A percentile compares a stretch with the other conserved stretches of the same genome.
These are phyloP conservation scores for Yasuhikotakia modesta DNA, from an alignment of 2,797 vertebrate genomes.

Conservation along the genomic window DNA sequence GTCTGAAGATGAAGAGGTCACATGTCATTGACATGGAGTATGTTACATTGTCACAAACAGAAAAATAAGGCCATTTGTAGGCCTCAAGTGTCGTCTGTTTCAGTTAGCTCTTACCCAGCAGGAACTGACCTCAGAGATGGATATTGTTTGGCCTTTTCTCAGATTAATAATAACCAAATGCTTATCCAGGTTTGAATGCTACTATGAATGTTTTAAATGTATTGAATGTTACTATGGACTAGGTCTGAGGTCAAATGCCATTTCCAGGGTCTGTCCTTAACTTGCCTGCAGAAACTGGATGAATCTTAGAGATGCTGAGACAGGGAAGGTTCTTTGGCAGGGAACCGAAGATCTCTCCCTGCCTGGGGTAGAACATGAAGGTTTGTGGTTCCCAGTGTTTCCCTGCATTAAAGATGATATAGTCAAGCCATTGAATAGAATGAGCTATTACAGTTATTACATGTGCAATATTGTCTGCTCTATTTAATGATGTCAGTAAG, in stretches of 20 bases:
- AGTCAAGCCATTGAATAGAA: neutral
- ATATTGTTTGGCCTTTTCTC: neutral
- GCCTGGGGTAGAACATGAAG: slow-evolving; percentile 97
- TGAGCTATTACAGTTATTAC: neutral
- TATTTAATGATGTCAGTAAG: slow-evolving; percentile 12
- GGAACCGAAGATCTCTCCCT: slow-evolving; percentile 97
- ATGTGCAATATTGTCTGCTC: neutral
- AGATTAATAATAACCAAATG: neutral
- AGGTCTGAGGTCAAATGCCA: neutral
- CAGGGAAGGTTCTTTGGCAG: slow-evolving; percentile 97
- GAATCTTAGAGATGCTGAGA: slow-evolving; percentile 98
- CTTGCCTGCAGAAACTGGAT: slow-evolving; percentile 91
- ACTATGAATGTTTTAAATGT: too few relatives aligned
- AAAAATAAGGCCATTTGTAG: slow-evolving; percentile 7
- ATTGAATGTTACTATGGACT: too few relatives aligned
- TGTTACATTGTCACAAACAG: slow-evolving; percentile 35
- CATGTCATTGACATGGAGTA: slow-evolving; percentile 71
- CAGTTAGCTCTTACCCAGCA: neutral
- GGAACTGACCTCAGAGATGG: neutral
- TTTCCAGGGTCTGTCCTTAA: slow-evolving; percentile 43
- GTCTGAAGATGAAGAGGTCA: slow-evolving; percentile 56
- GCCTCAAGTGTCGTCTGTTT: neutral
- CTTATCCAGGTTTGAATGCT: neutral
- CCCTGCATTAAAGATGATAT: slow-evolving; percentile 14
- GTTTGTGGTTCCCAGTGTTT: slow-evolving; percentile 69